Base-by-base conservation (phyloP, 2,888 invertebrate species). In the Melieria omissa region DNA sequence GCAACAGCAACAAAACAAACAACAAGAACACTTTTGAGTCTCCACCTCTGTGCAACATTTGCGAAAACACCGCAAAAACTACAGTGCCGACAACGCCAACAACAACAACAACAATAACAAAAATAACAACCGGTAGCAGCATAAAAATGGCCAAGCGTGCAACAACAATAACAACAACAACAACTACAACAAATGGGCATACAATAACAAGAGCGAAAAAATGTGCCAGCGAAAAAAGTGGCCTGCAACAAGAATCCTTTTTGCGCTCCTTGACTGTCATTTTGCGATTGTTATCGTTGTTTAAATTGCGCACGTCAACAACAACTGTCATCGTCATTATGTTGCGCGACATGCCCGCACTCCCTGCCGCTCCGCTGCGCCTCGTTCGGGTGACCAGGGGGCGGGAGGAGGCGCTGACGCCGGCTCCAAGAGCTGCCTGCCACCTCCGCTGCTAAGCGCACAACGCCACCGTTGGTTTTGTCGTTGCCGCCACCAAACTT, bases 251-350 rank as follows among this genome's bases (percentile, higher is more conserved):
- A 29, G 58, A 63, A 68, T 58, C 63, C 73, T 64, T 71, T 75
- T 77, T 78, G 75, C 78, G 78, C 75, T 77, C 77, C 77, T 76
- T 75, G 69, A 55, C 73, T 78, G 74, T 76, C 76, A 75, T 74
- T 75, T 70, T 55, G 69, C 78, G 80, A 80, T 80, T 78, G 77
- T 79, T 80, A 79, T 80, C 80, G 77, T 75, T 72, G 78, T 78
- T 80, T 80, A 80, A 80, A 80, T 80, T 79, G 80, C 78, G 77
- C 79, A 78, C 79, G 77, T 80, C 80, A 80, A 78, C 77, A 77
- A 78, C 76, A 76, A 79, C 78, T 80, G 79, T 80, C 79, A 78
- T 75, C 77, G 73, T 76, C 77, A 78, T 77, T 72, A 72, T 74
- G 72, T 74, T 55, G 41, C 14, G 58, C 52, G 29, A 29, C 29